Evolutionary conservation across 2,113 vertebrate genomes (phyloP).

Genomic region (Tyto alba): DNA sequence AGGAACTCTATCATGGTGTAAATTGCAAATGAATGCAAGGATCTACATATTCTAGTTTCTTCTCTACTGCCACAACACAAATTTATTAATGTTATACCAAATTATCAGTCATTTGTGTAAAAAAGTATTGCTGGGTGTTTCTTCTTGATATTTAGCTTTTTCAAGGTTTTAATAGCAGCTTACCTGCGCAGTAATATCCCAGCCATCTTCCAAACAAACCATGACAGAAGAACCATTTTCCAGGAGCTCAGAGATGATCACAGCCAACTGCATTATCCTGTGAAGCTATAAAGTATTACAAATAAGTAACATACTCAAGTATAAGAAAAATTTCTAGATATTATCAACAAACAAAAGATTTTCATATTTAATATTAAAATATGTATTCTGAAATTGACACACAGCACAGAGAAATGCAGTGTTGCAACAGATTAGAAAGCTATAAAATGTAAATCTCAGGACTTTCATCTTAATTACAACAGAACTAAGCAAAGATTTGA

Average conservation of each 20-base stretch:
- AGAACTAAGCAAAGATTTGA: conserved; percentile 8
- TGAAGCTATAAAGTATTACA: conserved; percentile 80
- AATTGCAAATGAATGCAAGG: background rate
- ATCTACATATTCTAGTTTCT: background rate
- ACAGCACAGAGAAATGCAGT: background rate
- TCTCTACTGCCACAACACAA: background rate
- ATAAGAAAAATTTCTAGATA: background rate
- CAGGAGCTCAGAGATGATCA: conserved; percentile 89
- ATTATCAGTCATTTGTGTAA: background rate
- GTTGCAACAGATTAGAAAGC: background rate
- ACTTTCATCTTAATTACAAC: background rate
- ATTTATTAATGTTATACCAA: background rate
- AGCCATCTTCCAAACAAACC: conserved; percentile 96
- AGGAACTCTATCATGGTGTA: background rate
- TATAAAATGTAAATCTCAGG: background rate
- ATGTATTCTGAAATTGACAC: background rate
- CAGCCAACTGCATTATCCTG: conserved; percentile 89
- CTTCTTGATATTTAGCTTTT: background rate
- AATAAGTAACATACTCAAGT: background rate
- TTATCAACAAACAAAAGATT: background rate
- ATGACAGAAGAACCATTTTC: conserved; percentile 93
- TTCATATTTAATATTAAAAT: background rate
- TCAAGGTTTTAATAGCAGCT: conserved; percentile 29
- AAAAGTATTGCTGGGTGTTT: background rate
- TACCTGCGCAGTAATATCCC: conserved; percentile 97